A percentile compares a stretch with the other conserved stretches of the same genome.
phyloP scores from a whole-genome alignment of 2,797 vertebrate genomes.

The Moxostoma hubbsi region DNA sequence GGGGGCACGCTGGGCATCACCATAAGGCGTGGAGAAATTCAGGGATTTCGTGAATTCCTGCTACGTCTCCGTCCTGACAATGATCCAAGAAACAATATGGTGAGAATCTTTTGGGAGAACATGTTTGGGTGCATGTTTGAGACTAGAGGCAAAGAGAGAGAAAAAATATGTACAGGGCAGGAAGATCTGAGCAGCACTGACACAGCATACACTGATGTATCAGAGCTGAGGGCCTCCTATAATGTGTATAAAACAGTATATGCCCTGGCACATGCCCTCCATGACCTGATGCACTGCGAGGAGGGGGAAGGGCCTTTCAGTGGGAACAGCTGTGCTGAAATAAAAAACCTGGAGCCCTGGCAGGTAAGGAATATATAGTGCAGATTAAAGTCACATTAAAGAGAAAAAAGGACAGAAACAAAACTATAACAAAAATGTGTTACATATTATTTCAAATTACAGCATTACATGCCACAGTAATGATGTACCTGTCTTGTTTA shows the following conservation, averaged over 20 bases:
- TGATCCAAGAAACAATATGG: conserved; percentile 45
- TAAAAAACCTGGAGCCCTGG: conserved; percentile 70
- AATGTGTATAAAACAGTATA: conserved; percentile 73
- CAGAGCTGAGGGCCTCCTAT: conserved; percentile 56
- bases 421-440: conserved; percentile 55
- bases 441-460: conserved; percentile 37
- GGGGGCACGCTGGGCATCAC: conserved; percentile 61
- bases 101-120: conserved; percentile 53
- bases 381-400: background rate
- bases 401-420: background rate
- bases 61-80: conserved; percentile 39
- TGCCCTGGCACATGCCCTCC: conserved; percentile 70
- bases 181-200: conserved; percentile 54
- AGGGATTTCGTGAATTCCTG: conserved; percentile 67
- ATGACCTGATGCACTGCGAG: conserved; percentile 67
- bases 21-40: conserved; percentile 71
- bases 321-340: conserved; percentile 64
- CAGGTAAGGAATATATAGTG: conserved; percentile 64
- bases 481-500: conserved; percentile 59
- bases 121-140: conserved; percentile 57
- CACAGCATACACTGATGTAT: conserved; percentile 67
- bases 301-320: conserved; percentile 68
- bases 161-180: conserved; percentile 57
- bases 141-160: conserved; percentile 9
- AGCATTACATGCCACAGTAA: conserved; percentile 10